Base-by-base conservation (phyloP, 2,797 vertebrate genomes). In the Dendrocincla tyrannina region DNA sequence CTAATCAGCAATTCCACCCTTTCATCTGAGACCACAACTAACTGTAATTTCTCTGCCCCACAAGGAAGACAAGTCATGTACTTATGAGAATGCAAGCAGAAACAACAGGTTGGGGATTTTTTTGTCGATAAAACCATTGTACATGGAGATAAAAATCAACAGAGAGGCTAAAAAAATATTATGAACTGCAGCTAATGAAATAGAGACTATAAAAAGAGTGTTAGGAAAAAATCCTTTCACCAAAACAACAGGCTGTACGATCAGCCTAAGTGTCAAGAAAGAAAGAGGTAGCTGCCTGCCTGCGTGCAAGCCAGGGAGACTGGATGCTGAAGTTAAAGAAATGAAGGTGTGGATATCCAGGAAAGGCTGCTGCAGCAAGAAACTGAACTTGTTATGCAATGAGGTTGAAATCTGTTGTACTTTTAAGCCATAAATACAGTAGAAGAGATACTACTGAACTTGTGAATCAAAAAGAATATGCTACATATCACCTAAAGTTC, bases 281-380 rank as follows among this genome's bases (percentile, higher is more conserved):
- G 91, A 91, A 53, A 24, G 88, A 96, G 52, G 52, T 49, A 92
- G 37, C 55, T 95, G 68, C 62, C 72, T 93, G 72, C 52, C 76
- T 84, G 35, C 1, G 1, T 55, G 73, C 73, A 91, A 95, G 86
- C 60, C 84, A 92, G 78, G 67, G 81, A 91, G 66, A 92, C 3
- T 67, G 50, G 88, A 95, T 91, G 89, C 30, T 89, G 92, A 96
- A 88, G 92, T 84, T 79, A 88, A 95, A 95, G 91, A 84, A 68
- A 85, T 52, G 79, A 95, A 76, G 12, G 28, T 91, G 63, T 32
- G 39, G 66, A 62, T 62, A 82, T 41, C 27, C 79, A 88, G 85
- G 89, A 96, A 94, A 95, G 62, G 59, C 44, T 89, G 74, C 58
- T 42, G n/a, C 42, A 85, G 52, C 88, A 96, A 93, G 82, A 89